Evolutionary conservation across 2,797 vertebrate genomes (phyloP).

Genomic region (Darevskia mixta): DNA sequence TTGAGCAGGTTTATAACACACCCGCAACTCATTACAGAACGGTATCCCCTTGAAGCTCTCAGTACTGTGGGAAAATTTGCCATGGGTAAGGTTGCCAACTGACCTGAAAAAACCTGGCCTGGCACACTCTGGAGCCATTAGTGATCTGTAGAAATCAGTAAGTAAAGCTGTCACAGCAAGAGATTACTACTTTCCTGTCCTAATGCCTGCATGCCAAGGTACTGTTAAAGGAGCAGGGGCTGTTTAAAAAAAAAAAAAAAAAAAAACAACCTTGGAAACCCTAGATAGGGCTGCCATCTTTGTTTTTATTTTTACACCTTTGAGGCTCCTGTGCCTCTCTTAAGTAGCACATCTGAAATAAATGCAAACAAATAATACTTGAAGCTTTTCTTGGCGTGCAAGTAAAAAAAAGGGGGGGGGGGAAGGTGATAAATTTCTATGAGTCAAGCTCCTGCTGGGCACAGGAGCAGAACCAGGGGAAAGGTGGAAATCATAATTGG

Average conservation of each 20-base stretch:
- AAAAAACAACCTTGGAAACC: neutral
- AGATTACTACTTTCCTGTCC: no score
- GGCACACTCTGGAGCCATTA: neutral
- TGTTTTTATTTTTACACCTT: neutral
- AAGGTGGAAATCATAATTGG: neutral
- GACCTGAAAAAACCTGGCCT: neutral
- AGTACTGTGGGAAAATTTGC: neutral
- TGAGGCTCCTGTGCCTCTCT: neutral
- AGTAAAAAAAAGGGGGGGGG: neutral
- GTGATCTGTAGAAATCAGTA: neutral
- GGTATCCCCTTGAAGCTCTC: neutral
- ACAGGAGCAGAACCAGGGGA: neutral
- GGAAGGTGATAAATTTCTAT: neutral
- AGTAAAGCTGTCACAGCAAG: neutral
- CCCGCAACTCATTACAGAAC: constrained; percentile 5
- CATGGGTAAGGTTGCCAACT: neutral
- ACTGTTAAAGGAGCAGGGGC: neutral
- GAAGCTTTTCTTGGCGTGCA: constrained; percentile 1
- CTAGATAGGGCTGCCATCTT: neutral
- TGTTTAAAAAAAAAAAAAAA: neutral
- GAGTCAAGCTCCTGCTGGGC: neutral
- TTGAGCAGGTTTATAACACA: constrained; percentile 2
- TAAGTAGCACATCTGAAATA: no score
- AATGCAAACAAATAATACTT: neutral
- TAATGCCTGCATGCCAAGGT: neutral